phyloP scores from a whole-genome alignment of 2,113 vertebrate species.

The Sprattus sprattus region DNA sequence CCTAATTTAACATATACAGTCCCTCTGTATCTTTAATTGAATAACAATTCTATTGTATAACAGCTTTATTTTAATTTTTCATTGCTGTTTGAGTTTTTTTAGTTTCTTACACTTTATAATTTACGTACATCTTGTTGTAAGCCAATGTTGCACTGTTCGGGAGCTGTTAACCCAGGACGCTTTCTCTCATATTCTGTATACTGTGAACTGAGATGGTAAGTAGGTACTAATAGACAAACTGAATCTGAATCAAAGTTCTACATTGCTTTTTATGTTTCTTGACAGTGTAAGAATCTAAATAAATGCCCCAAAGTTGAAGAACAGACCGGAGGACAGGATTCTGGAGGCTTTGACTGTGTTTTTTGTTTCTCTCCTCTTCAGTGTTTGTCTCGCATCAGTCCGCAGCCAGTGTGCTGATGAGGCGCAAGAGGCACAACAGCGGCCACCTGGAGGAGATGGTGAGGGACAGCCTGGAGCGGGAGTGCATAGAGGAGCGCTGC shows the following conservation, averaged over 20 bases:
- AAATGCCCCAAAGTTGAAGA: too few relatives aligned
- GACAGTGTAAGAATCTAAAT: too few relatives aligned
- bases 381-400: conserved; percentile 77
- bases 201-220: not conserved
- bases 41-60: not conserved
- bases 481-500: conserved; percentile 81
- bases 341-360: conserved; percentile 48
- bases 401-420: conserved; percentile 71
- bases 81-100: not conserved
- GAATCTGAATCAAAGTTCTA: not conserved
- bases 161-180: not conserved
- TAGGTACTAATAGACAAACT: not conserved
- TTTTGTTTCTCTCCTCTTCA: conserved; percentile 30
- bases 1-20: not conserved
- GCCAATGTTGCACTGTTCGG: not conserved
- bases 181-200: not conserved
- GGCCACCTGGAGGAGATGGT: conserved; percentile 74
- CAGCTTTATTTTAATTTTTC: too few relatives aligned
- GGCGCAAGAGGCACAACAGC: conserved; percentile 79
- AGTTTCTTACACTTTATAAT: not conserved
- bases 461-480: conserved; percentile 79
- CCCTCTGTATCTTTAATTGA: not conserved
- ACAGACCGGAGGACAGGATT: too few relatives aligned
- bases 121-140: not conserved
- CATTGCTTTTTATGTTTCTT: too few relatives aligned